Percentiles rank a stretch among this genome's conserved stretches.
Conservation (phyloP, 2,888 invertebrate species). For the Acanthosepion pharaonis region DNA sequence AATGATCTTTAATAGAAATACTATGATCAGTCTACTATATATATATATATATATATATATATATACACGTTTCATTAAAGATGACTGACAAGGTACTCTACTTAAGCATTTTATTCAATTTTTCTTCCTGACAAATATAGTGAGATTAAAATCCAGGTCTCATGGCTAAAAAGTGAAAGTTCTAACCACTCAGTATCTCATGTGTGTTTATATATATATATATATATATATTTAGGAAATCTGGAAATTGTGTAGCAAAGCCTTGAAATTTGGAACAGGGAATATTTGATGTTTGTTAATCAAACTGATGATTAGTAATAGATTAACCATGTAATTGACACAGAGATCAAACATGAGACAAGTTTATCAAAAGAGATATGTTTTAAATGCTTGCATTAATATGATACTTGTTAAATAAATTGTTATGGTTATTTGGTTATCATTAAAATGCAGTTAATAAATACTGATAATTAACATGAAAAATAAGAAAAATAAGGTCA, state of each 20-base stretch:
- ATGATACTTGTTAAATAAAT: neutral
- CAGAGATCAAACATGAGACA: neutral
- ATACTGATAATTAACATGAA: neutral
- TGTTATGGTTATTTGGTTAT: neutral
- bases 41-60: no score
- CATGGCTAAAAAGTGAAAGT: no score
- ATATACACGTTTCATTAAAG: no score
- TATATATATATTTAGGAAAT: neutral
- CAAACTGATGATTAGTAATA: neutral
- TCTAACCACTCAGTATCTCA: no score
- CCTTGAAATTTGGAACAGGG: neutral
- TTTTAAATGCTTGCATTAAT: neutral
- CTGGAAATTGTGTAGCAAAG: neutral
- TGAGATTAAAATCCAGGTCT: no score
- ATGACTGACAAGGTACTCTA: no score
- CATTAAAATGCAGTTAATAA: neutral
- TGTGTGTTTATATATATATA: neutral
- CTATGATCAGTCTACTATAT: no score
- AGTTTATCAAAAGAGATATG: neutral
- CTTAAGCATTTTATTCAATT: no score
- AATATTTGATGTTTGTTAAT: neutral
- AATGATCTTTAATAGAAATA: no score
- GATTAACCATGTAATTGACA: neutral
- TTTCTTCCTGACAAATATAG: no score
- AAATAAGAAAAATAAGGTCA: neutral